Percentiles rank a stretch among this genome's conserved stretches.
Conservation (phyloP, 2,797 vertebrate genomes). For the Acipenser ruthenus region DNA sequence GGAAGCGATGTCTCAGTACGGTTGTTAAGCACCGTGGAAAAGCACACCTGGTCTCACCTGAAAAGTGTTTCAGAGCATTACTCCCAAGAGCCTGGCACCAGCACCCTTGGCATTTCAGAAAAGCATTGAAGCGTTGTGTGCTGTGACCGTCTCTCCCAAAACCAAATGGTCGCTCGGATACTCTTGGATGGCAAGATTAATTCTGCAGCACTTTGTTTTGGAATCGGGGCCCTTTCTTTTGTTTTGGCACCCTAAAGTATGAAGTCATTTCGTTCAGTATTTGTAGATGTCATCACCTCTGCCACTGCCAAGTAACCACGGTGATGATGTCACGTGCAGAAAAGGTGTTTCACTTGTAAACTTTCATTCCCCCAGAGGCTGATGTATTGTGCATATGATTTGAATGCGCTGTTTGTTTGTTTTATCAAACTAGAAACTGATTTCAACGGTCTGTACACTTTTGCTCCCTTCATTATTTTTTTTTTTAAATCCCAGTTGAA, state of each 20-base stretch:
- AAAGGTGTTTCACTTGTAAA: background rate
- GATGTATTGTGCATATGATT: too few species aligned
- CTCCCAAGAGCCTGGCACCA: background rate
- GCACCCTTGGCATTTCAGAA: background rate
- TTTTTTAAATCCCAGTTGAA: too few species aligned
- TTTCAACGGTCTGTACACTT: too few species aligned
- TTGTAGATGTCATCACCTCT: background rate
- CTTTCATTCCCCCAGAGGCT: too few species aligned
- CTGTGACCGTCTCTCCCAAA: too few species aligned
- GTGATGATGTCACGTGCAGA: background rate
- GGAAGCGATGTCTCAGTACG: background rate
- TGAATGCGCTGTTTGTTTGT: too few species aligned
- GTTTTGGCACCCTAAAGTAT: background rate
- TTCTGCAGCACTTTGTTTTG: too few species aligned
- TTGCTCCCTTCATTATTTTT: too few species aligned
- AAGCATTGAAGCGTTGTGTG: background rate
- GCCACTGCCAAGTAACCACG: background rate
- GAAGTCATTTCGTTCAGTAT: background rate
- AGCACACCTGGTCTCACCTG: background rate
- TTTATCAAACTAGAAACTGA: too few species aligned
- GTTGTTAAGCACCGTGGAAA: background rate
- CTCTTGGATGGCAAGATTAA: too few species aligned
- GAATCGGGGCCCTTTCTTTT: background rate
- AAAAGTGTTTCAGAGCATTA: background rate
- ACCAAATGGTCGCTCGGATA: too few species aligned